Evolutionary conservation across 2,888 invertebrate genomes (phyloP).

Genomic region (Mythimna loreyi): DNA sequence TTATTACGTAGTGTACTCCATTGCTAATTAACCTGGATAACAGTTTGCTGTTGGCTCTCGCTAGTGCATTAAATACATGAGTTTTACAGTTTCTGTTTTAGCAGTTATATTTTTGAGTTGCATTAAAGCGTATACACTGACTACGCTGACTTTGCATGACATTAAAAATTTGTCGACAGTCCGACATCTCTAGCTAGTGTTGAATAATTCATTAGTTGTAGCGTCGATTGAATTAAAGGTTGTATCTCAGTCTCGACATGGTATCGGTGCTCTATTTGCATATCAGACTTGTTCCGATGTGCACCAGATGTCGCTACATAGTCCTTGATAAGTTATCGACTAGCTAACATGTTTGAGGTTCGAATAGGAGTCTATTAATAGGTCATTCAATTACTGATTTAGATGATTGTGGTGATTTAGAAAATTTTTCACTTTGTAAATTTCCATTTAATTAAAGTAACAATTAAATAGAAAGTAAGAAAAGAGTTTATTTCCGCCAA

Average conservation of each 20-base stretch:
- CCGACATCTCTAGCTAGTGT: constrained; percentile 66
- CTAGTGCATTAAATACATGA: constrained; percentile 60
- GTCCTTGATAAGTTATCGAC: constrained; percentile 47
- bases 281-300: constrained; percentile 76
- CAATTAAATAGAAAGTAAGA: background rate
- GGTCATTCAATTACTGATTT: constrained; percentile 11
- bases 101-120: constrained; percentile 61
- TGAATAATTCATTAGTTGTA: constrained; percentile 85
- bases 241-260: constrained; percentile 74
- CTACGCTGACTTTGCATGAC: constrained; percentile 72
- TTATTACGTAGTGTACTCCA: constrained; percentile 60
- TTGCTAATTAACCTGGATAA: constrained; percentile 73
- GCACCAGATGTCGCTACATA: constrained; percentile 58
- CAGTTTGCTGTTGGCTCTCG: constrained; percentile 57
- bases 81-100: constrained; percentile 63
- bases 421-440: background rate
- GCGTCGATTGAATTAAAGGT: constrained; percentile 79
- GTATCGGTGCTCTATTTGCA: constrained; percentile 81
- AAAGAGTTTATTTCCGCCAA: too few species aligned
- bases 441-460: background rate
- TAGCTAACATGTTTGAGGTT: constrained; percentile 20
- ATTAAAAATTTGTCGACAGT: constrained; percentile 76
- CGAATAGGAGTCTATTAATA: constrained; percentile 38
- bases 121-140: constrained; percentile 66
- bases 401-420: background rate